Conservation (phyloP, 2,113 vertebrate species). For the Charadrius vociferus region DNA sequence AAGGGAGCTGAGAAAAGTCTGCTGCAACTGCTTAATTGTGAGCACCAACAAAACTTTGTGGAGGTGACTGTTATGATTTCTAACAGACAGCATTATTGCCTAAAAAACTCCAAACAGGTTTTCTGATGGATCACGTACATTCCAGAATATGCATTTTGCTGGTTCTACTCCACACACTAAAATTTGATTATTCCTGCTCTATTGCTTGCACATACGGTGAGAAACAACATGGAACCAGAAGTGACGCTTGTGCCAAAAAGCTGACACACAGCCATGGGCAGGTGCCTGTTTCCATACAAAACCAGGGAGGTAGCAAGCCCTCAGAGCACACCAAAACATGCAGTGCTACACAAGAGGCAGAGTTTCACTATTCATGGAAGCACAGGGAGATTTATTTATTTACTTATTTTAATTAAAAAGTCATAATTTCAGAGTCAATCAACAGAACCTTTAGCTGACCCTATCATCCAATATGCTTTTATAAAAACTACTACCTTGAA, state of each 20-base stretch:
- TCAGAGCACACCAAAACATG: not conserved
- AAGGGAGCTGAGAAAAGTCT: not conserved
- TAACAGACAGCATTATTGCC: not conserved
- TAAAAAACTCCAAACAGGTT: not conserved
- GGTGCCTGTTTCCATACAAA: not conserved
- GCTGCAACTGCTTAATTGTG: not conserved
- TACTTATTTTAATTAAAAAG: not conserved
- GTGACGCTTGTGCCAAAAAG: not conserved
- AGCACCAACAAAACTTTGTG: not conserved
- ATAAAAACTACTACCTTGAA: not conserved
- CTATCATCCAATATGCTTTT: not conserved
- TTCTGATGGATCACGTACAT: not conserved
- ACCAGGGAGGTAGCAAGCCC: not conserved
- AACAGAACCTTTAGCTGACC: not conserved
- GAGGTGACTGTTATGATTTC: rapidly evolving
- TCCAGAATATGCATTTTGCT: not conserved
- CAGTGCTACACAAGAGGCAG: not conserved
- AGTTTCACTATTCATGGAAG: not conserved
- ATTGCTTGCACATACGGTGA: not conserved
- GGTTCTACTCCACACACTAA: not conserved
- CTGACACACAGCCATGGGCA: not conserved
- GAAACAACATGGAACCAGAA: not conserved
- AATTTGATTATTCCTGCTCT: not conserved
- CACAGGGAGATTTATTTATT: not conserved
- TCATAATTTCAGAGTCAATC: not conserved